Conservation (phyloP, 2,888 invertebrate genomes). For the Rhagium mordax region DNA sequence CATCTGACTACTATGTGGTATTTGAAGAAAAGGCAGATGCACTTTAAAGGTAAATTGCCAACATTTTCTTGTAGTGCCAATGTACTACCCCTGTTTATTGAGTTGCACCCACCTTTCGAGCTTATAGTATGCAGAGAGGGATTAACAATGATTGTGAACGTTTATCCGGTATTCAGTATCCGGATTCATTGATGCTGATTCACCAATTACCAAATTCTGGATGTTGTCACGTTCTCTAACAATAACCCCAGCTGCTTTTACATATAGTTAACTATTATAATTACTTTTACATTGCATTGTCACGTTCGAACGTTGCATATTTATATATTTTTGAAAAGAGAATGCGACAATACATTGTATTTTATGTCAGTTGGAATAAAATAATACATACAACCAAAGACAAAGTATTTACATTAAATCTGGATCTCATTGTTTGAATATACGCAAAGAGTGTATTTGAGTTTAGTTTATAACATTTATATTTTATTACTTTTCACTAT, state of each 20-base stretch:
- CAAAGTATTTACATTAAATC: neutral
- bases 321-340: neutral
- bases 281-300: conserved; percentile 17
- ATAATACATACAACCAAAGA: neutral
- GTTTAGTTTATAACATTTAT: too few relatives aligned
- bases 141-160: neutral
- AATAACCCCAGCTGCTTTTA: conserved; percentile 16
- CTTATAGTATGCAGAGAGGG: neutral
- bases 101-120: conserved; percentile 1
- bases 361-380: neutral
- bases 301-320: conserved; percentile 7
- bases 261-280: conserved; percentile 8
- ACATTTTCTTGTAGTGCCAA: neutral
- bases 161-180: conserved; percentile 8
- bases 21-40: neutral
- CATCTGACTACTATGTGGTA: neutral
- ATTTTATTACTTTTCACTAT: too few relatives aligned
- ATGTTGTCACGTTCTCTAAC: conserved; percentile 19
- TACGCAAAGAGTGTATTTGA: too few relatives aligned
- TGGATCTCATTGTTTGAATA: neutral
- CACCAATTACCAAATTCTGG: conserved; percentile 15
- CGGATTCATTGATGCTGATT: conserved; percentile 2
- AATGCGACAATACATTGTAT: neutral
- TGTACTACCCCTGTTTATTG: neutral
- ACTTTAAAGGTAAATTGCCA: neutral